Conservation (phyloP, 2,113 vertebrate species). For the Rhea pennata region DNA sequence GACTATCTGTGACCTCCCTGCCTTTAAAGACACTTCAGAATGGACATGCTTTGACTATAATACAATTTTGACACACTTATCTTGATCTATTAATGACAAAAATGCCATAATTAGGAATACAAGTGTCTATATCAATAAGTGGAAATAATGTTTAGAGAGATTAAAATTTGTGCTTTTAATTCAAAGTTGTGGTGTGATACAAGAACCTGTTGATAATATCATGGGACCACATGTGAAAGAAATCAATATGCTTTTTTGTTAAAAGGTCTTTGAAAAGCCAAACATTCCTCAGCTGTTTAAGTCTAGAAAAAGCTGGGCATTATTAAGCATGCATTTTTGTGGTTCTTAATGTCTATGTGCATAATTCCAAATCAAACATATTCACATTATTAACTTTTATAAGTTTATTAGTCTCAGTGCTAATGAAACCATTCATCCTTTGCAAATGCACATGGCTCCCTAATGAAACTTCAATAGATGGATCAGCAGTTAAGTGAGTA, state of each 20-base stretch:
- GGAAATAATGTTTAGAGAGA: background rate
- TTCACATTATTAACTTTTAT: conserved; percentile 88
- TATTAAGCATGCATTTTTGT: conserved; percentile 52
- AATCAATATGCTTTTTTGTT: background rate
- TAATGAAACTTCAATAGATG: conserved; percentile 80
- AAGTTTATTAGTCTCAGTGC: conserved; percentile 85
- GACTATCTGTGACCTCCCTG: accelerated
- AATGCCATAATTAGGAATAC: background rate
- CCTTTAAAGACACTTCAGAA: background rate
- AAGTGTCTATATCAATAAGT: background rate
- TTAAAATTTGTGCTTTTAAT: background rate
- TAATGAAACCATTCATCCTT: conserved; percentile 85
- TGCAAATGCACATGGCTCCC: conserved; percentile 80
- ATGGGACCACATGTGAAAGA: conserved; percentile 16
- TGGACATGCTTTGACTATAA: background rate
- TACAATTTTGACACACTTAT: background rate
- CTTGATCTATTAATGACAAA: background rate
- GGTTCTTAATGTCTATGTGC: conserved; percentile 74
- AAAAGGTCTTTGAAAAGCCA: conserved; percentile 16
- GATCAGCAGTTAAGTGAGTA: conserved; percentile 75
- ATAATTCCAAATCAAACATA: conserved; percentile 86
- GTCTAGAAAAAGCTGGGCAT: conserved; percentile 18
- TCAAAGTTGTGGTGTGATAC: background rate
- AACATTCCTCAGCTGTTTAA: background rate
- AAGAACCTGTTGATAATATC: conserved; percentile 18